phyloP scores from a whole-genome alignment of 2,797 vertebrate species.

The Syngnathus acus region DNA sequence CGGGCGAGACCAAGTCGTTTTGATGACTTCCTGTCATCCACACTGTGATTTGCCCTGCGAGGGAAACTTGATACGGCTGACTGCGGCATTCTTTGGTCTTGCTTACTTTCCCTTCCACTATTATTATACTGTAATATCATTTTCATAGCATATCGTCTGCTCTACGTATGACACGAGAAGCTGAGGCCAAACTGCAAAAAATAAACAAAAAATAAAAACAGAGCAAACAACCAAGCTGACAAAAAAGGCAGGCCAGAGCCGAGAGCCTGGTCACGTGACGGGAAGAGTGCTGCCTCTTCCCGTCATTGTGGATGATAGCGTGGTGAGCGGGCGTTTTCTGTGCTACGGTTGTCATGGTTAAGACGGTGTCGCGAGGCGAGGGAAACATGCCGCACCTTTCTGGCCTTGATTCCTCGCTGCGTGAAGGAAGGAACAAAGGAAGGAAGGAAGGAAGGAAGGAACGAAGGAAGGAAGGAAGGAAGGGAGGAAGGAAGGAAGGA shows the following conservation, averaged over 20 bases:
- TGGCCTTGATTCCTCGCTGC: conserved; percentile 94
- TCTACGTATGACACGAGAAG: not conserved
- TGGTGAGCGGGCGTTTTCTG: conserved; percentile 31
- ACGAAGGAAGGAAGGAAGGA: conserved; percentile 34
- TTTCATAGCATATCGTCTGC: not conserved
- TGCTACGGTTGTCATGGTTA: conserved; percentile 33
- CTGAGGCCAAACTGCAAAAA: not conserved
- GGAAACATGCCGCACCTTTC: conserved; percentile 93
- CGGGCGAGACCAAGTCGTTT: not conserved
- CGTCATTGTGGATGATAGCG: conserved; percentile 15
- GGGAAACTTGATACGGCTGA: not conserved
- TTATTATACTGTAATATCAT: not conserved
- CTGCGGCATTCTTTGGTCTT: no score
- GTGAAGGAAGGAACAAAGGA: conserved; percentile 44
- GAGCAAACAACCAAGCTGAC: not conserved
- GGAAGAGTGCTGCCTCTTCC: conserved; percentile 7
- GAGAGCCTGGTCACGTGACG: conserved; percentile 15
- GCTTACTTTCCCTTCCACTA: not conserved
- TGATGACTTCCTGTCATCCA: not conserved
- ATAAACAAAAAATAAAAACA: not conserved
- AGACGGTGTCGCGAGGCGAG: conserved; percentile 50
- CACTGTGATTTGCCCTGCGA: not conserved
- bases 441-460: conserved; percentile 19
- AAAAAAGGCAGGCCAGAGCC: conserved; percentile 11
- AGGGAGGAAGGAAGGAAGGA: conserved; percentile 21